Conservation (phyloP, 2,113 vertebrate species). For the Elgaria multicarinata region DNA sequence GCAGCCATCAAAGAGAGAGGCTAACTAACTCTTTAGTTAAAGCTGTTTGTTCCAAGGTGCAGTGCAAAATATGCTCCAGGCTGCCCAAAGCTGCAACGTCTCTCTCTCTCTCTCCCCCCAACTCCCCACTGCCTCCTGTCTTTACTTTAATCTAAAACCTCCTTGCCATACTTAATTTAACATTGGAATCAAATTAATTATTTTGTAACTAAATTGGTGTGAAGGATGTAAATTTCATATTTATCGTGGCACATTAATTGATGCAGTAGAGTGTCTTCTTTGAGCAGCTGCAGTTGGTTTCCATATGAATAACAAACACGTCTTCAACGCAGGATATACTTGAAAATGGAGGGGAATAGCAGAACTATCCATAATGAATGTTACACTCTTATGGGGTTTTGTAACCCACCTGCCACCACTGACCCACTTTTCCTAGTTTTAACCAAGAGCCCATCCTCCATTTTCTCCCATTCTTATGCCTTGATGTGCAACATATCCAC, state of each 20-base stretch:
- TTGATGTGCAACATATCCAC: neutral
- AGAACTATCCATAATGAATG: neutral
- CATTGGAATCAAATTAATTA: constrained; percentile 76
- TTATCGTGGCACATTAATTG: constrained; percentile 63
- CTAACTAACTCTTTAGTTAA: constrained; percentile 77
- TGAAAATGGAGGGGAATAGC: neutral
- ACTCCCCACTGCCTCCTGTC: constrained; percentile 30
- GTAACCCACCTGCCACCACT: neutral
- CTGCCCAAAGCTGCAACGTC: constrained; percentile 63
- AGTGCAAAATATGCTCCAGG: constrained; percentile 74
- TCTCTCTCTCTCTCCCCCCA: neutral
- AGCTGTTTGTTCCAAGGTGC: constrained; percentile 79
- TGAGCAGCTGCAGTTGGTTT: constrained; percentile 55
- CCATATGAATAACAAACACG: constrained; percentile 43
- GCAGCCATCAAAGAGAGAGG: constrained; percentile 75
- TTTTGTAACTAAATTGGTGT: constrained; percentile 68
- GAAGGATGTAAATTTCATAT: constrained; percentile 63
- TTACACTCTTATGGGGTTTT: neutral
- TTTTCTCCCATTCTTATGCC: neutral
- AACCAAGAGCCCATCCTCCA: too few relatives aligned
- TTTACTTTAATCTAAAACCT: constrained; percentile 71
- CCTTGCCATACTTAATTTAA: constrained; percentile 75
- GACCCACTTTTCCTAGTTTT: neutral
- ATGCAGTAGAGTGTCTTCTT: constrained; percentile 47
- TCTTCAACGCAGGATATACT: neutral